These are phyloP conservation scores for Eidolon helvum DNA, from an alignment of 2,113 vertebrate species.

Conservation along the genomic window DNA sequence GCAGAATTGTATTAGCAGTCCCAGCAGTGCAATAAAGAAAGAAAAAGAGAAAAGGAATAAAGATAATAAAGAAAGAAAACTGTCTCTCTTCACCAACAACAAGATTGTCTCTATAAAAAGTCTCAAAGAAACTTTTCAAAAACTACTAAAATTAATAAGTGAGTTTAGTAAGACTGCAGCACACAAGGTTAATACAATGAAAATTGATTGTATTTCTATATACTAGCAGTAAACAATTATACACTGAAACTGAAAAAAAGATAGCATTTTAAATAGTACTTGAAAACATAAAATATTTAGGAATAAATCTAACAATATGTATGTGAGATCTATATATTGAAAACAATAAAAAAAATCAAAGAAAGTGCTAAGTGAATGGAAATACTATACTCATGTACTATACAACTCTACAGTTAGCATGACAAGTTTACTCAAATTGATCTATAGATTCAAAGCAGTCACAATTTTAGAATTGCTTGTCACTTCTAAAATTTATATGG, in stretches of 20 bases:
- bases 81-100: neutral
- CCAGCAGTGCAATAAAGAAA: neutral
- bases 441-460: neutral
- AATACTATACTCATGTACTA: neutral
- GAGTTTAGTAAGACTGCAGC: neutral
- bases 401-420: neutral
- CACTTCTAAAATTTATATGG: neutral
- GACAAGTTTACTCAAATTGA: neutral
- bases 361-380: neutral
- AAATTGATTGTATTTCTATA: neutral
- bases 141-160: neutral
- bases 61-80: neutral
- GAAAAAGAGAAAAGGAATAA: neutral
- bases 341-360: constrained; percentile 29
- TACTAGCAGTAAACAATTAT: neutral
- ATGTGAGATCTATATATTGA: neutral
- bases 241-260: neutral
- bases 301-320: neutral
- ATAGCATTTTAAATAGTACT: neutral
- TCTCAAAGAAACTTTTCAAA: neutral
- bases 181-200: neutral
- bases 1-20: neutral
- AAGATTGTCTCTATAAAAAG: neutral
- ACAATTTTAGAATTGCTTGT: neutral
- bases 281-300: neutral